phyloP scores from a whole-genome alignment of 2,888 invertebrate species.

The Dendrolimus houi region DNA sequence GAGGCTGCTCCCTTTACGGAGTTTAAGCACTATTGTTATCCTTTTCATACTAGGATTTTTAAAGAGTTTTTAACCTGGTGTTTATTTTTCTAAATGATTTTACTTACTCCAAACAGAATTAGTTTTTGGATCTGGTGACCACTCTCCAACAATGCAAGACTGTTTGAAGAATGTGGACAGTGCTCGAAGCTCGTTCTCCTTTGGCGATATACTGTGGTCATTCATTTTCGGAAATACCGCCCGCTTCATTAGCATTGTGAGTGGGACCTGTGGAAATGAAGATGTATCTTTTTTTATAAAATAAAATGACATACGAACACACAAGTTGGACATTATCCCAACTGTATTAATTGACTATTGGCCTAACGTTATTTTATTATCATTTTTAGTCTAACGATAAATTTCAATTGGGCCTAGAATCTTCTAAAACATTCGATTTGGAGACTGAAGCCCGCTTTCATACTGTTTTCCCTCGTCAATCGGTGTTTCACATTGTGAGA shows the following conservation, averaged over 20 bases:
- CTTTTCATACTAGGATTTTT: no score
- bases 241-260: constrained; percentile 85
- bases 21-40: no score
- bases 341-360: background rate
- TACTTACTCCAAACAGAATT: constrained; percentile 83
- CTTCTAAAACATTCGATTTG: no score
- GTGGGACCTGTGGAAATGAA: constrained; percentile 70
- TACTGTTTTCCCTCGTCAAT: no score
- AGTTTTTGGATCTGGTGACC: constrained; percentile 85
- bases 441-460: no score
- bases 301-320: background rate
- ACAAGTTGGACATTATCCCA: no score
- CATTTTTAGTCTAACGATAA: background rate
- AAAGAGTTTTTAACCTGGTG: no score
- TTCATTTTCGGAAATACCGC: constrained; percentile 80
- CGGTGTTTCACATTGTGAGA: no score
- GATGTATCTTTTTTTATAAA: background rate
- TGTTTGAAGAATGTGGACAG: constrained; percentile 86
- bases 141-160: constrained; percentile 91
- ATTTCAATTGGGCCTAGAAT: no score
- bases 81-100: no score
- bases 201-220: constrained; percentile 80
- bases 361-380: background rate
- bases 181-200: constrained; percentile 89
- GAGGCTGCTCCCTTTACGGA: no score